A percentile compares a stretch with the other conserved stretches of the same genome.
These are phyloP conservation scores for Mactra quadrangularis DNA, from an alignment of 1,140 invertebrate genomes.

Conservation along the genomic window DNA sequence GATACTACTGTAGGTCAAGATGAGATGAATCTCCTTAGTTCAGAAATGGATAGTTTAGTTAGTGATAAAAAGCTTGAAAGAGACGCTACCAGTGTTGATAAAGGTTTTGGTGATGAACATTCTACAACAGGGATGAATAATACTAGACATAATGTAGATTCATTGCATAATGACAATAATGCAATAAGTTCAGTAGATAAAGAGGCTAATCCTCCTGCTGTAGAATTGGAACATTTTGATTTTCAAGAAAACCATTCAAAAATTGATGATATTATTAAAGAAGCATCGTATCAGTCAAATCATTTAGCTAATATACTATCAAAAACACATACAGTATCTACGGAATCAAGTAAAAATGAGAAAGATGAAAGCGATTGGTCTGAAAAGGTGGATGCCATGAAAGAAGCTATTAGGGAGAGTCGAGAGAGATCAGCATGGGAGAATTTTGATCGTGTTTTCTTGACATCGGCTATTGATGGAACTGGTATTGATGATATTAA, in stretches of 20 bases:
- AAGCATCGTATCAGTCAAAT: conserved; percentile 38
- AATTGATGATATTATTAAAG: neutral
- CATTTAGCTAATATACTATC: conserved; percentile 20
- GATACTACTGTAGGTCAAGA: no score
- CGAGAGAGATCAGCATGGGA: conserved; percentile 86
- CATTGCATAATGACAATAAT: neutral
- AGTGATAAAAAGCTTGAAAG: neutral
- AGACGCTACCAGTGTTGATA: neutral
- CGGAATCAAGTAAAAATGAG: neutral
- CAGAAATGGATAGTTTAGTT: neutral
- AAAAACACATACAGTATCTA: neutral
- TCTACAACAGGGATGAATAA: neutral
- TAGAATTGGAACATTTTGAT: neutral
- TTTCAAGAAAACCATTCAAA: neutral
- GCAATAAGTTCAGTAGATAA: neutral
- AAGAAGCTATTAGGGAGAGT: neutral
- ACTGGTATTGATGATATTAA: conserved; percentile 90
- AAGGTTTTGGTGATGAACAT: neutral
- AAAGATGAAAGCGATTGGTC: conserved; percentile 1
- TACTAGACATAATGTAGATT: no score
- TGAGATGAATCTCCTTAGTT: neutral
- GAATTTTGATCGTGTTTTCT: conserved; percentile 93
- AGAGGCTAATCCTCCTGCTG: no score
- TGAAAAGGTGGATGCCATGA: neutral
- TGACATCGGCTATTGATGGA: conserved; percentile 92